phyloP scores from a whole-genome alignment of 2,888 invertebrate genomes.

The Heliothis peltigera region DNA sequence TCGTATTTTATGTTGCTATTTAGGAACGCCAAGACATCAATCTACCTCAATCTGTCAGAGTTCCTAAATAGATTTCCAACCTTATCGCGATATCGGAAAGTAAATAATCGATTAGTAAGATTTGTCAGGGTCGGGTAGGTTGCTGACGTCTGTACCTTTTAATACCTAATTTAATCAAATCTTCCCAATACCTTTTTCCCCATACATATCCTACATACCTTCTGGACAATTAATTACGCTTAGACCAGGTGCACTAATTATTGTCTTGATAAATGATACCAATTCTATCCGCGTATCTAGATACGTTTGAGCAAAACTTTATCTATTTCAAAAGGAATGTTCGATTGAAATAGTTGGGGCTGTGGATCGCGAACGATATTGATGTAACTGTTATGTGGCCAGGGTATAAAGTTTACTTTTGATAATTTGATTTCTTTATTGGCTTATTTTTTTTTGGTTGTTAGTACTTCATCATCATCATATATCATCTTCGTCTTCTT shows the following conservation, averaged over 20 bases:
- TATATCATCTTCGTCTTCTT: no score
- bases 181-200: slow-evolving; percentile 17
- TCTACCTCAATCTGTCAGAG: no score
- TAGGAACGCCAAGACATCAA: no score
- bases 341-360: slow-evolving; percentile 74
- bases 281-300: slow-evolving; percentile 23
- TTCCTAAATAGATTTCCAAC: no score
- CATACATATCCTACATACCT: slow-evolving; percentile 7
- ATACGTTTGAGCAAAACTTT: slow-evolving; percentile 47
- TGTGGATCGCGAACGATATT: slow-evolving; percentile 47
- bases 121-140: no score
- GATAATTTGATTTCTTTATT: slow-evolving; percentile 21
- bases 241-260: slow-evolving; percentile 48
- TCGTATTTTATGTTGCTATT: no score
- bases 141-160: not conserved
- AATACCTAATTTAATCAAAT: slow-evolving; percentile 2
- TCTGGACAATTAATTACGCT: slow-evolving; percentile 24
- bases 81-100: no score
- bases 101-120: no score
- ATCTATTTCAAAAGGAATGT: slow-evolving; percentile 63
- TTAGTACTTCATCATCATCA: not conserved
- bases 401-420: slow-evolving; percentile 20
- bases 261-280: slow-evolving; percentile 40
- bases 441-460: slow-evolving; percentile 20
- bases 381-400: slow-evolving; percentile 29